phyloP scores from a whole-genome alignment of 2,888 invertebrate species.

The Aporophyla lueneburgensis region DNA sequence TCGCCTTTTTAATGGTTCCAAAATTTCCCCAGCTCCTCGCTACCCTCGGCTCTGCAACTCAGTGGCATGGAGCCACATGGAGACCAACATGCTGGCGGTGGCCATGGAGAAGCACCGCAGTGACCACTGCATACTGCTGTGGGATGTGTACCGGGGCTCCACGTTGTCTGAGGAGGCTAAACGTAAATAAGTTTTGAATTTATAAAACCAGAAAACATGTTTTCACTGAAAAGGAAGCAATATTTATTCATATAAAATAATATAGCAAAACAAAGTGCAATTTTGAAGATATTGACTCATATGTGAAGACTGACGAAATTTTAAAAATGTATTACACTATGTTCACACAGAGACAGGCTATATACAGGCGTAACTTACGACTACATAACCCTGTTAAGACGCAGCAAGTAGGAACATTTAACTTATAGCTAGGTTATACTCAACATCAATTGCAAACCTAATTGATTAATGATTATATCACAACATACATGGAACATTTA shows the following conservation, averaged over 20 bases:
- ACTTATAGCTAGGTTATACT: neutral
- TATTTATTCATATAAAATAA: too few relatives aligned
- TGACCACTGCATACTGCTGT: conserved; percentile 96
- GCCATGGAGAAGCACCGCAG: conserved; percentile 97
- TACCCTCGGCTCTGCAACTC: conserved; percentile 96
- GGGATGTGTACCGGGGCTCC: conserved; percentile 94
- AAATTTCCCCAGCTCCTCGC: conserved; percentile 92
- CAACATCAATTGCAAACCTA: neutral
- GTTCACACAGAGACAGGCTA: too few relatives aligned
- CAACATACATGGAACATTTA: neutral
- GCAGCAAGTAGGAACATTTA: neutral
- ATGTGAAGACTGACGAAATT: neutral
- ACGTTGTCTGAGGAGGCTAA: conserved; percentile 72
- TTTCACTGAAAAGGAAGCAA: neutral
- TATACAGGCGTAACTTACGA: neutral
- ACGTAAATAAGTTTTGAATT: conserved; percentile 64
- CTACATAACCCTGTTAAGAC: too few relatives aligned
- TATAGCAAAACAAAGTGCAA: too few relatives aligned
- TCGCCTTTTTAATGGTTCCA: conserved; percentile 17
- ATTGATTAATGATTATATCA: too few relatives aligned
- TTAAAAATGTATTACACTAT: neutral
- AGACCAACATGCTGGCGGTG: conserved; percentile 95
- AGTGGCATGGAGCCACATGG: conserved; percentile 96
- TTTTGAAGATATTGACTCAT: neutral
- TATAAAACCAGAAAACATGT: neutral